Percentiles rank a stretch among this genome's conserved stretches.
Evolutionary conservation across 2,797 vertebrate genomes (phyloP).

Genomic region (Lepilemur ruficaudatus): DNA sequence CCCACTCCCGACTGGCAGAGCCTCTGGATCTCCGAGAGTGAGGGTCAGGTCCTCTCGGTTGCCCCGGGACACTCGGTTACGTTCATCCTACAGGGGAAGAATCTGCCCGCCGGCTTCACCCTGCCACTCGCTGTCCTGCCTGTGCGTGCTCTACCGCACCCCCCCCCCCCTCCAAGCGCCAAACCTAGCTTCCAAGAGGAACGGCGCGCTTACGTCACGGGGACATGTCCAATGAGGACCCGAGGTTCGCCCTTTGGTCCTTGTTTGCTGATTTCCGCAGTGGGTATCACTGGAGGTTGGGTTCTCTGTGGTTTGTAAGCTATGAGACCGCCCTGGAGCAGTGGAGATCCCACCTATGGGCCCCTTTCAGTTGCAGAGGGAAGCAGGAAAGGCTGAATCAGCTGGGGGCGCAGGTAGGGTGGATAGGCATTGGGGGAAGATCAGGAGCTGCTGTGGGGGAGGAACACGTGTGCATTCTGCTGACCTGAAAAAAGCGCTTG

Average conservation of each 20-base stretch:
- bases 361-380: not conserved
- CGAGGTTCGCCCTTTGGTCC: not conserved
- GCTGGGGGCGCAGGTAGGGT: fast-evolving
- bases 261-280: not conserved
- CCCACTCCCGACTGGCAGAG: no score
- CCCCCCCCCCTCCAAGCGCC: not conserved
- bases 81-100: not conserved
- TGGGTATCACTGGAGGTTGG: not conserved
- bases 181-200: not conserved
- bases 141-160: no score
- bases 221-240: not conserved
- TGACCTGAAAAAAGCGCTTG: not conserved
- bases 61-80: not conserved
- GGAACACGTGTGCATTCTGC: not conserved
- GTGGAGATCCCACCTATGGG: not conserved
- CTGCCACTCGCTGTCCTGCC: not conserved
- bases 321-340: not conserved
- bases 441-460: not conserved
- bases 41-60: not conserved
- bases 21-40: not conserved
- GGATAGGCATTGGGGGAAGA: not conserved
- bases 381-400: not conserved
- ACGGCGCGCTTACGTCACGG: not conserved
- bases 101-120: not conserved
- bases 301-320: not conserved